These are phyloP conservation scores for Aphaenogaster ashmeadi DNA, from an alignment of 1,140 invertebrate species.

Conservation along the genomic window DNA sequence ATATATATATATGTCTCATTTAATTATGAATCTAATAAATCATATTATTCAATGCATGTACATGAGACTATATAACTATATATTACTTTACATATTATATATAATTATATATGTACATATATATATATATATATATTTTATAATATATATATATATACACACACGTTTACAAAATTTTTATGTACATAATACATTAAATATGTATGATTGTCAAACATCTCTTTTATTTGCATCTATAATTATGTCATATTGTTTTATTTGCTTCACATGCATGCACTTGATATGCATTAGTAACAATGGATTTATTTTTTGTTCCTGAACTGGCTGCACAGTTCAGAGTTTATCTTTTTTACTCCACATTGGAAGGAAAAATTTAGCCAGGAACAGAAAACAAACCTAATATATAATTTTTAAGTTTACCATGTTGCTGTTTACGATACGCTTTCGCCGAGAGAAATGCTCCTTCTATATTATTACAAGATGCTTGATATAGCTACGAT, in stretches of 20 bases:
- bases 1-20: neutral
- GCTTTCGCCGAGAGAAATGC: neutral
- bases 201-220: neutral
- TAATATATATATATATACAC: neutral
- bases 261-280: neutral
- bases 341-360: no score
- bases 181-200: neutral
- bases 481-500: neutral
- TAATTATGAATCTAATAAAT: neutral
- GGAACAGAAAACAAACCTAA: no score
- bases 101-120: neutral
- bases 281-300: neutral
- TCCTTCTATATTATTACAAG: neutral
- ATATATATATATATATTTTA: neutral
- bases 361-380: no score
- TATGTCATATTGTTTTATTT: neutral
- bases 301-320: no score
- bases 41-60: neutral
- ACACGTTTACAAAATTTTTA: neutral
- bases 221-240: slow-evolving; percentile 20
- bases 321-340: no score
- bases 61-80: neutral
- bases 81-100: no score
- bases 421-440: slow-evolving; percentile 19
- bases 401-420: slow-evolving; percentile 14